Evolutionary conservation across 2,888 invertebrate species (phyloP), one percentile per base, ranked within the genome.

Genomic region (Zhuqinia jingwanae): DNA sequence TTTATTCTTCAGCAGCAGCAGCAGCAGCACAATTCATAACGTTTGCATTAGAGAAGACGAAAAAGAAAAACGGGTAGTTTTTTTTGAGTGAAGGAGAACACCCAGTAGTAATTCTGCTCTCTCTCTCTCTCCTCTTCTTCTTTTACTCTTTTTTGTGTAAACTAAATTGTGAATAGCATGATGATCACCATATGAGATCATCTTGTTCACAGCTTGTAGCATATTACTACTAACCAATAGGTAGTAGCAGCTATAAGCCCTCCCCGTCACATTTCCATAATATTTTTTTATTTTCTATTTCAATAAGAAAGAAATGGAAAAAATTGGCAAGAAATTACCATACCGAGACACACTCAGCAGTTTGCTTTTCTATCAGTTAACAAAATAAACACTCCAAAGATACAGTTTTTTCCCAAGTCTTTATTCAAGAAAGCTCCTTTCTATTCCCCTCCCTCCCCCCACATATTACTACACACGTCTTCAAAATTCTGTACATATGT

Each of bases 301-400:
- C 45, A 20, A 68, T 45, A 68, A 45, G 45, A 68, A 45, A 68
- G 42, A 11, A 42, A 68, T 50, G 10, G 50, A 73, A 50, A 30
- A 73, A 50, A 25, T 47, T 47, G 50, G 15, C 6, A 53, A 73
- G n/a, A n/a, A 73, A 80, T 80, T 80, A 80, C 65, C 80, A 80
- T 80, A 80, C 80, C 65, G 68, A 79, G 30, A 79, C 60, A 79
- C 30, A 79, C 60, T 68, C 65, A 50, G 65, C 68, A 65, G 60
- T 79, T 79, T 78, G 45, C 47, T 22, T 78, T n/a, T 78, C 63
- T 63, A 78, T 78, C 63, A 78, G 63, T 78, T 63, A 47, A 42
- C 63, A 78, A 63, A 60, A 47, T 78, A 78, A 78, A 78, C 63
- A 76, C 76, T 76, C 76, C 0, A 36, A 42, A n/a, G n/a, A n/a